Base-by-base conservation (phyloP, 2,113 vertebrate species). In the Labeo catla region DNA sequence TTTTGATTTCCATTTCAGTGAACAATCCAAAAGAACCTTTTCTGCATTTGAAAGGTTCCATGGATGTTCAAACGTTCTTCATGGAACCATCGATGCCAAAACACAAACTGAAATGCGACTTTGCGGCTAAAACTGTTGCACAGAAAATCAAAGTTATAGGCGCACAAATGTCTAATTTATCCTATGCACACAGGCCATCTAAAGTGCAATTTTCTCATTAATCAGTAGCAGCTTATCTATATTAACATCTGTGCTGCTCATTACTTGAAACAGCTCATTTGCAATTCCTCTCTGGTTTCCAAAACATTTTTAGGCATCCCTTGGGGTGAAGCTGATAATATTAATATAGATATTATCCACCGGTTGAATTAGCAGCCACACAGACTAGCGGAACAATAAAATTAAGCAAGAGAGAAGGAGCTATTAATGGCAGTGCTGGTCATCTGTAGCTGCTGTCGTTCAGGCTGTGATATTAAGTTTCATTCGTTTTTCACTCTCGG, bases 181-280 rank as follows among this genome's bases (percentile, higher is more conserved):
- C 47, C 76, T 57, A 83, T 36, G 16, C 80, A 8, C 57, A 77
- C n/a, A 59, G 88, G 83, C 73, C 65, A 79, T 82, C 23, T 39
- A 77, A 52, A 85, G 72, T 85, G 78, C 77, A 89, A 45, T 57
- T 74, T 70, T 61, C 76, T 57, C 57, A 72, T 83, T 83, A 66
- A 87, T 77, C 76, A 79, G 16, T 78, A 76, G 82, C 83, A 89
- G 76, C 63, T 61, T 85, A 89, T 89, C 72, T 70, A 89, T 89
- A 87, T 85, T 89, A 89, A 87, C 66, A 81, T 89, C 86, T 85
- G 63, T 85, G 43, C 82, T 49, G 49, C 76, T 86, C 43, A 86
- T 87, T 89, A 85, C 52, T 79, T 89, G 77, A 68, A 78, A 87
- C 47, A 28, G 79, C 45, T 83, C 73, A 73, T 85, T 73, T 87